A percentile compares a stretch with the other conserved stretches of the same genome.
phyloP scores from a whole-genome alignment of 2,113 vertebrate species.

The Jaculus jaculus region DNA sequence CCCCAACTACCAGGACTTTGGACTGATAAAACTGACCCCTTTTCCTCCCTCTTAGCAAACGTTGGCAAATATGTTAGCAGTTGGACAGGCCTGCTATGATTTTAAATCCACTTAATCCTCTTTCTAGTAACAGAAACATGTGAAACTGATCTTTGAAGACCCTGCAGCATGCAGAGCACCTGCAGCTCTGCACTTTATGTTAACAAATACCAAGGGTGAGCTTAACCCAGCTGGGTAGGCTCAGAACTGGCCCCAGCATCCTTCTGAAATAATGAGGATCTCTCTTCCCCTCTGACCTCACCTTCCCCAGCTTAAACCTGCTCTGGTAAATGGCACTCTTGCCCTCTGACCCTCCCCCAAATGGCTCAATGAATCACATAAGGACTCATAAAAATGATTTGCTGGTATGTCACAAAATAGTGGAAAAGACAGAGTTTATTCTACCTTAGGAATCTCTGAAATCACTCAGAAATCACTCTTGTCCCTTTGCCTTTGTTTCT shows the following conservation, averaged over 20 bases:
- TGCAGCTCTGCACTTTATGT: conserved; percentile 64
- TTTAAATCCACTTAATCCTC: conserved; percentile 86
- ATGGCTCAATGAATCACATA: conserved; percentile 49
- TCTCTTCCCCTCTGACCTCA: conserved; percentile 70
- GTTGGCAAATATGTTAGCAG: conserved; percentile 76
- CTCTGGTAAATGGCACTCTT: conserved; percentile 55
- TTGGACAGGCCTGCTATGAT: conserved; percentile 64
- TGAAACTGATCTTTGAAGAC: conserved; percentile 83
- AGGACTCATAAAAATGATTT: conserved; percentile 70
- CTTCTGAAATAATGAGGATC: conserved; percentile 67
- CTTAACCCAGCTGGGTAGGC: conserved; percentile 65
- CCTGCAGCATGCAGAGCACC: conserved; percentile 82
- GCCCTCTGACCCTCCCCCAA: conserved; percentile 64
- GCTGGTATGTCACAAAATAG: conserved; percentile 38
- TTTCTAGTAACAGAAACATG: conserved; percentile 84
- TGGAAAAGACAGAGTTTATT: background rate
- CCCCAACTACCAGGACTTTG: conserved; percentile 21
- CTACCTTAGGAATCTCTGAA: conserved; percentile 33
- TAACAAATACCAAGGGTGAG: conserved; percentile 73
- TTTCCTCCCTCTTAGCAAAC: conserved; percentile 60
- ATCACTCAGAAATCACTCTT: conserved; percentile 13
- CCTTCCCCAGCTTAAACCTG: conserved; percentile 46
- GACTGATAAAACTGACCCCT: conserved; percentile 17
- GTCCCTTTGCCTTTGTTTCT: background rate
- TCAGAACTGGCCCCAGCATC: background rate